Evolutionary conservation across 2,113 vertebrate species (phyloP).

Genomic region (Cariama cristata): DNA sequence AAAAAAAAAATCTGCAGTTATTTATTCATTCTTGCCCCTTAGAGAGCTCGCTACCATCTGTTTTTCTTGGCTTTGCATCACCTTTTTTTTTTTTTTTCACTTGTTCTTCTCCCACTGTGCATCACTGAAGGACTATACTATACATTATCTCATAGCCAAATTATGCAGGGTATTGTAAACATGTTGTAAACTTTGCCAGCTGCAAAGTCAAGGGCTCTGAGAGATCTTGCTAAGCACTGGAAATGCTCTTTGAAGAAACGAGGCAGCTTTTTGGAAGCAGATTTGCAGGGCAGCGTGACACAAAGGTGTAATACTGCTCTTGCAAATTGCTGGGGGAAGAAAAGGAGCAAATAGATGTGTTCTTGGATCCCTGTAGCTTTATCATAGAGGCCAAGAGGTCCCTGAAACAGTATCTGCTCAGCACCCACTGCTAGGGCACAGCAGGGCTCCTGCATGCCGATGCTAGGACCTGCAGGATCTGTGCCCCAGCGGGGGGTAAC

Average conservation of each 20-base stretch:
- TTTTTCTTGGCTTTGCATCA: constrained; percentile 66
- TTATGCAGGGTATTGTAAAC: constrained; percentile 63
- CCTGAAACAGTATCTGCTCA: background rate
- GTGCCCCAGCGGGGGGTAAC: accelerated
- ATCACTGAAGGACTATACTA: constrained; percentile 13
- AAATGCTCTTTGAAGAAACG: background rate
- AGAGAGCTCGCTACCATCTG: constrained; percentile 54
- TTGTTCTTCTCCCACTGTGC: constrained; percentile 60
- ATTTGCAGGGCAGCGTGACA: background rate
- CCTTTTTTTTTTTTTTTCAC: constrained; percentile 13
- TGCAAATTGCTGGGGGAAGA: background rate
- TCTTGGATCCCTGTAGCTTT: background rate
- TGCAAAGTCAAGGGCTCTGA: constrained; percentile 31
- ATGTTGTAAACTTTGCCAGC: constrained; percentile 63
- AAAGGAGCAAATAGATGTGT: background rate
- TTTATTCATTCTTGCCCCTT: constrained; percentile 67
- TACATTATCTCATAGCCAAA: constrained; percentile 62
- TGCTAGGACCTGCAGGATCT: accelerated
- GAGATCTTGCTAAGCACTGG: constrained; percentile 14
- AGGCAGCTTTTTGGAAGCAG: background rate
- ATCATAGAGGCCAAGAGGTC: background rate
- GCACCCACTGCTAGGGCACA: background rate
- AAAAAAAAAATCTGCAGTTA: constrained; percentile 17
- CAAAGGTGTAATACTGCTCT: background rate
- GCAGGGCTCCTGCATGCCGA: background rate